Conservation (phyloP, 2,113 vertebrate species). For the Lasiurus cinereus region DNA sequence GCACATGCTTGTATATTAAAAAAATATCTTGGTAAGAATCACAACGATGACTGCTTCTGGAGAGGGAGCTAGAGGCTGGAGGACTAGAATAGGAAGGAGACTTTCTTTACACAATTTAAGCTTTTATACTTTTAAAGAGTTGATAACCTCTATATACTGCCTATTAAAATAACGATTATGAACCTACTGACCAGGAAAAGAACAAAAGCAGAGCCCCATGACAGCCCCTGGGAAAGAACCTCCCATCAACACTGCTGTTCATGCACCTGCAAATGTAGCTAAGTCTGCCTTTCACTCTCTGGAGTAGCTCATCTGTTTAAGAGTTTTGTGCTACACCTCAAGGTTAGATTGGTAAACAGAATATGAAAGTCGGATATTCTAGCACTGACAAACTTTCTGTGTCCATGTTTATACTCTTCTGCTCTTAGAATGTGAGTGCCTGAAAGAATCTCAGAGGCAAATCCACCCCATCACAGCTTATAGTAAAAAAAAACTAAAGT, state of each 20-base stretch:
- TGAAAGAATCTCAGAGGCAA: conserved; percentile 7
- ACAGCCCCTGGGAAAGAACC: background rate
- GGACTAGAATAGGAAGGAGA: background rate
- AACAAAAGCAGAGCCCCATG: conserved; percentile 5
- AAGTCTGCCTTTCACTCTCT: background rate
- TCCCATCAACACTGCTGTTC: background rate
- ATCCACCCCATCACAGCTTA: background rate
- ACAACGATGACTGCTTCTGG: background rate
- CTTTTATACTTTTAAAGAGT: background rate
- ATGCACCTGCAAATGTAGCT: background rate
- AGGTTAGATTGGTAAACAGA: conserved; percentile 34
- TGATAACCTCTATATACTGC: background rate
- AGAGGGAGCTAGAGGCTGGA: background rate
- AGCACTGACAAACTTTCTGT: background rate
- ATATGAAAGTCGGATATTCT: background rate
- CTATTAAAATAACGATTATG: background rate
- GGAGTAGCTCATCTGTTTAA: background rate
- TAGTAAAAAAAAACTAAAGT: background rate
- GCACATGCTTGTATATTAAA: background rate
- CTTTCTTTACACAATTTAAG: conserved; percentile 28
- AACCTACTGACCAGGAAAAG: background rate
- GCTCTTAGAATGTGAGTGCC: background rate
- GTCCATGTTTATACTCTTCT: background rate
- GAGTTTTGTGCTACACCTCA: background rate
- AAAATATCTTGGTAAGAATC: conserved; percentile 20